Base-by-base conservation (phyloP, 2,113 vertebrate genomes). In the Heptranchias perlo region DNA sequence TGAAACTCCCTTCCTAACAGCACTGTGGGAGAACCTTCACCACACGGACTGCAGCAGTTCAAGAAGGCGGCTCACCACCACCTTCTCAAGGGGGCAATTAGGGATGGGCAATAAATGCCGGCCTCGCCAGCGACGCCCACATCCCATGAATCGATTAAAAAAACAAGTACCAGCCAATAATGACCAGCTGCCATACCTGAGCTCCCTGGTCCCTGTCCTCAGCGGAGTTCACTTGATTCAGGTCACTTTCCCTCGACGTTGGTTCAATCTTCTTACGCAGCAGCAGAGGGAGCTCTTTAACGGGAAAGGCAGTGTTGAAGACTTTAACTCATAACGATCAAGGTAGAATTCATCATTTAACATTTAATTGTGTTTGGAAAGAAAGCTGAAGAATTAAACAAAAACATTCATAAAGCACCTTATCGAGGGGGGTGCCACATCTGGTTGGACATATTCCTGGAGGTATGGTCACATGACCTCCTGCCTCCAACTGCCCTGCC, bases 211-310 rank as follows among this genome's bases (percentile, higher is more conserved):
- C 94, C 96, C 96, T 96, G 44, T 97, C 96, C 47, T 96, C 96
- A n/a, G 95, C 67, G 18, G 61, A 11, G 0, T 69, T 54, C 21
- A 93, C 96, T 23, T 94, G 87, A 95, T 64, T 96, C 64, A 7
- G 82, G 94, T 96, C 96, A 16, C 52, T 31, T 0, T 97, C 97
- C 96, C 96, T 96, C 58, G 96, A 44, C 5, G 96, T 96, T 0
- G 95, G 67, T 3, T 73, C 96, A 0, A 96, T 47, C 92, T 96
- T 97, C 96, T 93, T 97, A 96, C 82, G n/a, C 16, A 96, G 96
- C 58, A 97, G 86, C 28, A 97, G 91, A 8, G 95, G 97, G 58
- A 97, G 96, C 96, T 97, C 98, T 98, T 96, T 8, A 69, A 78
- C 14, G 84, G 96, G n/a, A 96, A 96, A 96, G 76, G 62, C 65